Conservation (phyloP, 2,888 invertebrate species). For the Arrhopalites spinosus region DNA sequence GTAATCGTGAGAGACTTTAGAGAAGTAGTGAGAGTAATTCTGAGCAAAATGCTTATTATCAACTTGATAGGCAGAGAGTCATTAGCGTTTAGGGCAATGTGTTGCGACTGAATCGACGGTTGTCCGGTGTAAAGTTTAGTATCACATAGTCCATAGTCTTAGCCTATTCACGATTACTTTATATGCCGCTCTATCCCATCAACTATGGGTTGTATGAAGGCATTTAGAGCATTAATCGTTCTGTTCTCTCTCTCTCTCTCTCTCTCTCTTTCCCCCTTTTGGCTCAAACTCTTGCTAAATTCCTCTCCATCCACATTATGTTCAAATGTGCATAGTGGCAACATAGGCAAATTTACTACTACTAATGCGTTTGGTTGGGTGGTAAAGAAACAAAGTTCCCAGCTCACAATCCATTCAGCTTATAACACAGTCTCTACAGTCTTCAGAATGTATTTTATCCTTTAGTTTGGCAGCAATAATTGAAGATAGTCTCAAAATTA, state of each 20-base stretch:
- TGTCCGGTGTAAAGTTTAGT: conserved; percentile 17
- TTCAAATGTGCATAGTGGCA: too few species aligned
- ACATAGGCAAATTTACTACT: too few species aligned
- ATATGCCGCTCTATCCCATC: not conserved
- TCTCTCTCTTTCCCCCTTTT: too few species aligned
- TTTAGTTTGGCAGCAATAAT: too few species aligned
- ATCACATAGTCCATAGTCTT: conserved; percentile 10
- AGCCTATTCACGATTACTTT: conserved; percentile 15
- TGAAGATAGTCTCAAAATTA: too few species aligned
- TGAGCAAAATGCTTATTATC: conserved; percentile 38
- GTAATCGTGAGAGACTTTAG: conserved; percentile 14
- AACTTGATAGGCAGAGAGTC: conserved; percentile 40
- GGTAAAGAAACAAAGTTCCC: too few species aligned
- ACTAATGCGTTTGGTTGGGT: too few species aligned
- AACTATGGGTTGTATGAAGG: conserved; percentile 6
- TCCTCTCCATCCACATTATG: too few species aligned
- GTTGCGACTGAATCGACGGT: conserved; percentile 36
- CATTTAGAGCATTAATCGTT: conserved; percentile 9
- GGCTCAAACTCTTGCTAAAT: too few species aligned
- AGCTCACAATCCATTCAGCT: too few species aligned
- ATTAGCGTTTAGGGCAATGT: conserved; percentile 36
- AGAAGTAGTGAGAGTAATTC: conserved; percentile 33
- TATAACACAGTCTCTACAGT: too few species aligned
- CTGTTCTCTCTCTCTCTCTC: not conserved
- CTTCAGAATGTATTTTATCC: too few species aligned